Conservation (phyloP, 1,140 invertebrate genomes). For the Aphaenogaster rudis region DNA sequence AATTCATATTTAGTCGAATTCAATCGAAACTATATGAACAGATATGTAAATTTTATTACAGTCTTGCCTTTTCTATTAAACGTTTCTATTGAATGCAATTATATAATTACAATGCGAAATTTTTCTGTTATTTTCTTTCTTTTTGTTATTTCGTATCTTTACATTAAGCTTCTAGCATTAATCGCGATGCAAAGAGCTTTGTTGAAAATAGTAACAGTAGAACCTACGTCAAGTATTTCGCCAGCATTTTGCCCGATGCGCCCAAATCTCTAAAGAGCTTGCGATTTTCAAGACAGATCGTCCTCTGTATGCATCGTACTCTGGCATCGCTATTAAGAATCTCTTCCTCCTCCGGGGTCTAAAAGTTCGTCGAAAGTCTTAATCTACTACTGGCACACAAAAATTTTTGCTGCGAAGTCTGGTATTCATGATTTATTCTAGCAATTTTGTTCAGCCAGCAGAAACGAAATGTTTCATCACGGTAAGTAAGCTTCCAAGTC, state of each 20-base stretch:
- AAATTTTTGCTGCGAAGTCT: constrained; percentile 19
- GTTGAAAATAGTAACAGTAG: neutral
- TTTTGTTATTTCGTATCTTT: neutral
- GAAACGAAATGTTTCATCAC: constrained; percentile 37
- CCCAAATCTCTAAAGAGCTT: constrained; percentile 81
- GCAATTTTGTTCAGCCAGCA: constrained; percentile 28
- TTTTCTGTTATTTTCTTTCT: neutral
- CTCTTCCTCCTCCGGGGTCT: constrained; percentile 81
- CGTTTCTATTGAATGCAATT: neutral
- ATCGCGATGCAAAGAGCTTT: neutral
- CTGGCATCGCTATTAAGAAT: constrained; percentile 80
- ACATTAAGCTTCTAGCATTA: neutral
- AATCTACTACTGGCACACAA: constrained; percentile 12
- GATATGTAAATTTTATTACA: neutral
- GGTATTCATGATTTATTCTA: constrained; percentile 36
- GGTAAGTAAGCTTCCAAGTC: constrained; percentile 12
- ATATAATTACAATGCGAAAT: neutral
- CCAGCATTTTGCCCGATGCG: constrained; percentile 77
- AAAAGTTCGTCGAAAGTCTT: constrained; percentile 45
- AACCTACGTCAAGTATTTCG: constrained; percentile 84
- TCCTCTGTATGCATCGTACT: constrained; percentile 83
- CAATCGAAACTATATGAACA: neutral
- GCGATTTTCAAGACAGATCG: constrained; percentile 83
- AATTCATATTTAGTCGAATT: neutral
- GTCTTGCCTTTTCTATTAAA: neutral